Base-by-base conservation (phyloP, 2,113 vertebrate genomes). In the Epinephelus moara region DNA sequence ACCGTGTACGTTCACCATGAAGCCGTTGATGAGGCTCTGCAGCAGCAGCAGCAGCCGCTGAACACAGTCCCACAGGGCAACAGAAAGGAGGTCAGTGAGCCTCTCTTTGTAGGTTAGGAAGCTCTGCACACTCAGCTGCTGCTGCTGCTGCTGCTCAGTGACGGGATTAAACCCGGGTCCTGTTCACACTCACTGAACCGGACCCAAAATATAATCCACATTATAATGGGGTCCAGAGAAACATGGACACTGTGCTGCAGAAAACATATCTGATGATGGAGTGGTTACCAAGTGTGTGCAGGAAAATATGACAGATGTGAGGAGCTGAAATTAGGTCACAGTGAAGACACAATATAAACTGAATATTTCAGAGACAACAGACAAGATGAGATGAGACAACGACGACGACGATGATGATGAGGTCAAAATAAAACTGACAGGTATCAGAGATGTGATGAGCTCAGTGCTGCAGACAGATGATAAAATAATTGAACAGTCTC, bases 11-110 rank as follows among this genome's bases (percentile, higher is more conserved):
- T 37, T 37, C 33, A 37, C 33, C 33, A 37, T 7, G 33, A 37
- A 37, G 33, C 33, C 33, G 33, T 37, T 37, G 33, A 37, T 7
- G 33, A 37, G 6, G 33, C 33, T 37, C 33, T 56, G 80, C 85
- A 23, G 89, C 84, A 57, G 64, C 63, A 55, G 78, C 77, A 18
- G 8, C 42, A 45, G 42, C 33, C 6, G 33, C 30, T 30, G 30
- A 30, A 30, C 30, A 30, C 30, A 30, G 4, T 86, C 88, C 82
- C 88, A 77, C 80, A 70, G 75, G 66, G 89, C 82, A 40, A 69
- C 81, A 72, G 82, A 93, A 92, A 90, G 78, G 70, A 89, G 92
- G 92, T 91, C 92, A 92, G 91, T 78, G 85, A 89, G 92, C 50
- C 90, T 91, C 82, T n/a, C 75, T 85, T 90, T 92, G 91, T 89